Evolutionary conservation across 2,888 invertebrate species (phyloP).

Genomic region (Marronus borbonicus): DNA sequence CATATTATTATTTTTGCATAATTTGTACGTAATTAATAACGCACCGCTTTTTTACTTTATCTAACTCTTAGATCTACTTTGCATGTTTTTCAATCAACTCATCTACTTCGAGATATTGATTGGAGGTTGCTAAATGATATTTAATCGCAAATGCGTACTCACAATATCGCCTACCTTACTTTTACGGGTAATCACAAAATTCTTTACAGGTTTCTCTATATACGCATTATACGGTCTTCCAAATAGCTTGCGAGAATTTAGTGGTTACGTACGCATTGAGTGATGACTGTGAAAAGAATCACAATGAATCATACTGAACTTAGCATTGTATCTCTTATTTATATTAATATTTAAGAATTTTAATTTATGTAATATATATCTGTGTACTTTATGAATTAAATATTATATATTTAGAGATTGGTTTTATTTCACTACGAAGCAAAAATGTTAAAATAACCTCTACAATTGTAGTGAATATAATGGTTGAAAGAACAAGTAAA

Average conservation of each 20-base stretch:
- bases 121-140: not conserved
- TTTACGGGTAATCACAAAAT: slow-evolving; percentile 52
- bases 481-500: no score
- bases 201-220: slow-evolving; percentile 76
- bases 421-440: not conserved
- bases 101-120: not conserved
- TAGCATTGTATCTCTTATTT: slow-evolving; percentile 15
- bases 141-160: not conserved
- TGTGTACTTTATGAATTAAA: not conserved
- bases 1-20: not conserved
- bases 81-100: not conserved
- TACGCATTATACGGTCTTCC: slow-evolving; percentile 82
- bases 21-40: slow-evolving; percentile 21
- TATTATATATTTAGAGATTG: not conserved
- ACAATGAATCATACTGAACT: not conserved
- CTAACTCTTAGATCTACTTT: slow-evolving; percentile 4
- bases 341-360: slow-evolving; percentile 1
- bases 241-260: slow-evolving; percentile 66
- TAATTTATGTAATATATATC: not conserved
- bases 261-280: slow-evolving; percentile 67
- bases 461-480: no score
- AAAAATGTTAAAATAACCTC: no score
- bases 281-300: slow-evolving; percentile 48
- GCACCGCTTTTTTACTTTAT: slow-evolving; percentile 22
- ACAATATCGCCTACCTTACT: slow-evolving; percentile 49